Conservation (phyloP, 1,140 invertebrate species). For the Eumaeus atala region DNA sequence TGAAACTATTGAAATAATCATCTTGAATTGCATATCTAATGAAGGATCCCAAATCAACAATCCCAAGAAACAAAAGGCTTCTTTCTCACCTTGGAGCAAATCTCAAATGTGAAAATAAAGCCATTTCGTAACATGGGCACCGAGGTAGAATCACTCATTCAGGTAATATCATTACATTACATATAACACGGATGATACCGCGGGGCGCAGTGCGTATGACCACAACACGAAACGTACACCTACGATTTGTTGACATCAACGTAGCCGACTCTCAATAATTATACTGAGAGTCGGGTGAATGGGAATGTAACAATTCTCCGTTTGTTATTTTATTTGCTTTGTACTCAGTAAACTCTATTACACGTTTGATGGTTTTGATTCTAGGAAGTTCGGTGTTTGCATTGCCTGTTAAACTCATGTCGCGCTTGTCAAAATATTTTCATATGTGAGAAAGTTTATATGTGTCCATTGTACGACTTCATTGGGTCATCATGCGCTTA, state of each 20-base stretch:
- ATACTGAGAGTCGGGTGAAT: slow-evolving; percentile 19
- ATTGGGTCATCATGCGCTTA: slow-evolving; percentile 32
- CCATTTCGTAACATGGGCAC: too few species aligned
- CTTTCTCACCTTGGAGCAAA: too few species aligned
- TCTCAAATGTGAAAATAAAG: too few species aligned
- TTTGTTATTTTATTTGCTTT: slow-evolving; percentile 68
- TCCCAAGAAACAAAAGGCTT: too few species aligned
- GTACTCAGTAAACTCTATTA: slow-evolving; percentile 65
- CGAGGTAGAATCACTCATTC: too few species aligned
- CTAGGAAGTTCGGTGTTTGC: slow-evolving; percentile 57
- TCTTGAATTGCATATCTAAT: too few species aligned
- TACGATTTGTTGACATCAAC: not conserved
- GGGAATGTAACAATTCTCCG: slow-evolving; percentile 20
- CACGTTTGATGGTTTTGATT: slow-evolving; percentile 64
- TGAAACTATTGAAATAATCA: too few species aligned
- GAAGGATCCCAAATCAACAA: too few species aligned
- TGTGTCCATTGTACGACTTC: slow-evolving; percentile 38
- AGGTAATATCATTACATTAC: too few species aligned
- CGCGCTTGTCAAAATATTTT: slow-evolving; percentile 1
- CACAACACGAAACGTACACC: too few species aligned
- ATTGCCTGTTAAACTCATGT: slow-evolving; percentile 34
- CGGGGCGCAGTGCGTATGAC: too few species aligned
- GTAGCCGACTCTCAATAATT: not conserved
- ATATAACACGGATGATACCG: too few species aligned
- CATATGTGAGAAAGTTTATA: slow-evolving; percentile 53